A percentile compares a stretch with the other conserved stretches of the same genome.
Conservation (phyloP, 2,888 invertebrate genomes). For the Caenorhabditis sp. region DNA sequence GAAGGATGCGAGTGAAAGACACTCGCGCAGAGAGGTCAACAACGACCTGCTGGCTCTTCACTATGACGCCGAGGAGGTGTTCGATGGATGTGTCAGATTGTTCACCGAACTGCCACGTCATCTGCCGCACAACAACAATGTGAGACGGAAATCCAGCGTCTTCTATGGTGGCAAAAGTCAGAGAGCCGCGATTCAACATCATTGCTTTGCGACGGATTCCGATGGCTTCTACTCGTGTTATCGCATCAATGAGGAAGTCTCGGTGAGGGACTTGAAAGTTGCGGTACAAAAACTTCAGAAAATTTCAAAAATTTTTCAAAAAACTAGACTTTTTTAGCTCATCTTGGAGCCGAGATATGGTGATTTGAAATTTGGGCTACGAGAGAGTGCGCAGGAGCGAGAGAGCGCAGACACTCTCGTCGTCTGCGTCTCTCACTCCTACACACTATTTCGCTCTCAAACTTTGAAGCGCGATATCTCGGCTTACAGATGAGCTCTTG, state of each 20-base stretch:
- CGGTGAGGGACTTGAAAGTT: conserved; percentile 25
- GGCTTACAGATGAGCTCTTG: too few relatives aligned
- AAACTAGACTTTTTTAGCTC: too few relatives aligned
- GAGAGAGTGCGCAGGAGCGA: too few relatives aligned
- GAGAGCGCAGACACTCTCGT: too few relatives aligned
- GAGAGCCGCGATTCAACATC: conserved; percentile 51
- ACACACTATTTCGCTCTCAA: too few relatives aligned
- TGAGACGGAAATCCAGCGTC: not conserved
- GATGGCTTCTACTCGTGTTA: conserved; percentile 61
- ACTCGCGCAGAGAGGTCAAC: conserved; percentile 1
- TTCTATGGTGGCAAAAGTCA: conserved; percentile 52
- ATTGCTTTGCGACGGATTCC: conserved; percentile 51
- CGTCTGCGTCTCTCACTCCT: too few relatives aligned
- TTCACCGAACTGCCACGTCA: conserved; percentile 59
- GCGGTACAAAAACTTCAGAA: too few relatives aligned
- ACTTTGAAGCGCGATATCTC: too few relatives aligned
- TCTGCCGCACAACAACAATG: conserved; percentile 3
- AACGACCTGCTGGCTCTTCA: conserved; percentile 22
- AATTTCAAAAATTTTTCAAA: too few relatives aligned
- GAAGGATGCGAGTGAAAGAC: too few relatives aligned
- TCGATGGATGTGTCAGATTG: conserved; percentile 52
- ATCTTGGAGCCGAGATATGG: too few relatives aligned
- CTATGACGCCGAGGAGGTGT: conserved; percentile 31
- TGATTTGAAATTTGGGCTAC: too few relatives aligned
- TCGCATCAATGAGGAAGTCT: conserved; percentile 53